These are phyloP conservation scores for Argynnis bischoffii DNA, from an alignment of 2,888 invertebrate species.

Conservation along the genomic window DNA sequence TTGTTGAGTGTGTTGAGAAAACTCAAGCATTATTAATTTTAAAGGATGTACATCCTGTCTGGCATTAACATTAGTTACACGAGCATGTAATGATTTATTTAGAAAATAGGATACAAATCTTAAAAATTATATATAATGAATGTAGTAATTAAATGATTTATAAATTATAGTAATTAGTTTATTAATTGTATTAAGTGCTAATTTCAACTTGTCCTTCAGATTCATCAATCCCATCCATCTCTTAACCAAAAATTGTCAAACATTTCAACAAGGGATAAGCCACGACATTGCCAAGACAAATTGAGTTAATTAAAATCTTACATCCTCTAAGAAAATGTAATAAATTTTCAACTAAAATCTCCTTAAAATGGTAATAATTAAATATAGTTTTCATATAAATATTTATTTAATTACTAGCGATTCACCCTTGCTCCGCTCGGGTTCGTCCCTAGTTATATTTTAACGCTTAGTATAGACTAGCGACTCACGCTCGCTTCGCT, in stretches of 20 bases:
- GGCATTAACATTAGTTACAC: neutral
- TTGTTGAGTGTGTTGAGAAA: no score
- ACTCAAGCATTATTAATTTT: no score
- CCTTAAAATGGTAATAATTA: neutral
- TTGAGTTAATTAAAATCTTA: conserved; percentile 29
- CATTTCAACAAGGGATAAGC: conserved; percentile 28
- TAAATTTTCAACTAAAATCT: conserved; percentile 5
- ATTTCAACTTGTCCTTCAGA: neutral
- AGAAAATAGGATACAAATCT: neutral
- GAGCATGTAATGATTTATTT: neutral
- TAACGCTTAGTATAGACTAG: no score
- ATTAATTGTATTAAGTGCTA: no score
- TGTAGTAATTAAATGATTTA: no score
- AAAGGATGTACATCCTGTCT: neutral
- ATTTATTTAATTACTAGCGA: no score
- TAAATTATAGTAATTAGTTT: no score
- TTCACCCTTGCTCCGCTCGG: no score
- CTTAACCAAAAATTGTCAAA: conserved; percentile 24
- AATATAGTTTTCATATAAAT: no score
- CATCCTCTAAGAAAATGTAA: conserved; percentile 14
- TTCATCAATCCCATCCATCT: conserved; percentile 17
- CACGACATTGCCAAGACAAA: conserved; percentile 28
- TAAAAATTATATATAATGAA: no score
- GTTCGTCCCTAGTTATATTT: no score
- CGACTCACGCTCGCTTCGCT: no score